Evolutionary conservation across 2,888 invertebrate genomes (phyloP).

Genomic region (Nomada goodeniana): DNA sequence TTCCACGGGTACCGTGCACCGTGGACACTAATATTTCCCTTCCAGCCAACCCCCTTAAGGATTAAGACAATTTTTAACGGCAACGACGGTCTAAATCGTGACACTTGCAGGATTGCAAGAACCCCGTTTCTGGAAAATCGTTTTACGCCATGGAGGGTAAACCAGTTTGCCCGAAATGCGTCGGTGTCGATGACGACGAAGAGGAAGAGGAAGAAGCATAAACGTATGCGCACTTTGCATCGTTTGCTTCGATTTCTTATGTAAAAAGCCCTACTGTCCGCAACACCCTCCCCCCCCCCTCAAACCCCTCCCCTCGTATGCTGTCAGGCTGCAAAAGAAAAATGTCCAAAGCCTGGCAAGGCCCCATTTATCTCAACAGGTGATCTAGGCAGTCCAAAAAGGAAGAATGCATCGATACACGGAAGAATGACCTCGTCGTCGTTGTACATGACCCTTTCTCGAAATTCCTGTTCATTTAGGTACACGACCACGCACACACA

Average conservation of each 20-base stretch:
- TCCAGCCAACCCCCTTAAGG: slow-evolving; percentile 11
- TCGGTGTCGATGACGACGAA: slow-evolving; percentile 95
- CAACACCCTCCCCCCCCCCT: slow-evolving; percentile 10
- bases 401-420: slow-evolving; percentile 22
- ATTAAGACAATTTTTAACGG: background rate
- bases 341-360: slow-evolving; percentile 74
- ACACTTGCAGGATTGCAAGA: slow-evolving; percentile 94
- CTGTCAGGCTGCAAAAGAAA: slow-evolving; percentile 72
- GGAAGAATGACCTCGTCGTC: slow-evolving; percentile 12
- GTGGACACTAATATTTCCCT: background rate
- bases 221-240: slow-evolving; percentile 36
- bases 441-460: slow-evolving; percentile 21
- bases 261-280: slow-evolving; percentile 54
- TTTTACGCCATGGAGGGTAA: slow-evolving; percentile 99
- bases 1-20: background rate
- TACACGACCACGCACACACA: background rate
- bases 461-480: slow-evolving; percentile 37
- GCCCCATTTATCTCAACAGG: slow-evolving; percentile 50
- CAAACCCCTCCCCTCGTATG: slow-evolving; percentile 61
- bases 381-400: slow-evolving; percentile 47
- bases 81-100: slow-evolving; percentile 36
- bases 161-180: slow-evolving; percentile 97
- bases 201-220: slow-evolving; percentile 84
- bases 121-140: slow-evolving; percentile 96
- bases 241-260: slow-evolving; percentile 57